Base-by-base conservation (phyloP, 2,797 vertebrate genomes). In the Alexandromys oeconomus region DNA sequence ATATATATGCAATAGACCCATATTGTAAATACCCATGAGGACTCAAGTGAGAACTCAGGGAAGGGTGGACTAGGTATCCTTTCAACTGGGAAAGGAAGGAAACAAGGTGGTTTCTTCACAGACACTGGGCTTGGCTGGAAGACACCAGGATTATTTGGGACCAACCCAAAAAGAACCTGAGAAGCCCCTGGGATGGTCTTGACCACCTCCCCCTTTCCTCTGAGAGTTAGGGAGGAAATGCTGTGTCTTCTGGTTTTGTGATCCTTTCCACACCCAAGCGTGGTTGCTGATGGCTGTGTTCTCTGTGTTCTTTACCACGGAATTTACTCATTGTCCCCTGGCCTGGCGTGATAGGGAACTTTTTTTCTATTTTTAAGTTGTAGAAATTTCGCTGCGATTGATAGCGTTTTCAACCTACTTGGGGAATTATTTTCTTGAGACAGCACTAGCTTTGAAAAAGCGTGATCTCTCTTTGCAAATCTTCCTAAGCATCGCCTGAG, bases 21-120 rank as follows among this genome's bases (percentile, higher is more conserved):
- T 94, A 65, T 96, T 97, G 96, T 97, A 54, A 95, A 93, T 94
- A 59, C 93, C 87, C 92, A 92, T 95, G 91, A 96, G 91, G 78
- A 89, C 94, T 40, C 65, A 94, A 95, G 94, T 93, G 95, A 97
- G 97, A 94, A 86, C 78, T 93, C 1, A 3, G 65, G 87, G 78
- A 78, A 29, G 78, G 71, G 34, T 34, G 76, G 21, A 43, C 92
- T 96, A 95, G 97, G 67, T 85, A 82, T 19, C 31, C 71, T 94
- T 87, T 93, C 88, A 61, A 51, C 74, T 94, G 91, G 82, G 92
- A 92, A 93, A 87, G 87, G 87, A 82, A 97, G 89, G 91, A 91
- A 84, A 71, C 29, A 46, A 89, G 43, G 31, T 93, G 87, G 27
- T 81, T 97, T 96, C 77, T 91, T 94, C 91, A 95, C 81, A 96